Evolutionary conservation across 1,140 invertebrate genomes (phyloP).

Genomic region (Bombus pascuorum): DNA sequence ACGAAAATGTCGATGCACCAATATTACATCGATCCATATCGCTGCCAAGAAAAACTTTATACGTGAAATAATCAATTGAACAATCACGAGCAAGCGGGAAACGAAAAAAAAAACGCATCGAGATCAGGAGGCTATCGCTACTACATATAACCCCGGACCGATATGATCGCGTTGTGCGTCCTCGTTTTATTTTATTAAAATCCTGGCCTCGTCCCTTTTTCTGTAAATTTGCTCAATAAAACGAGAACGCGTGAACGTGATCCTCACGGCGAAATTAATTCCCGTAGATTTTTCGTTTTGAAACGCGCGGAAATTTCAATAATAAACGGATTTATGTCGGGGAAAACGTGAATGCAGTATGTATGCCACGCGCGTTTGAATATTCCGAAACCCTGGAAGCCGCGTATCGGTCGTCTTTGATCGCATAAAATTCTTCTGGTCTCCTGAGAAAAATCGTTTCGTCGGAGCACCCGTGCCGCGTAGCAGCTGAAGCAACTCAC

Average conservation of each 20-base stretch:
- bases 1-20: not conserved
- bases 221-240: constrained; percentile 17
- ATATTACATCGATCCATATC: not conserved
- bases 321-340: not conserved
- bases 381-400: not conserved
- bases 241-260: constrained; percentile 1
- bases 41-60: not conserved
- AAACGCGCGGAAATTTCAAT: not conserved
- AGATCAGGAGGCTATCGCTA: not conserved
- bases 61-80: not conserved
- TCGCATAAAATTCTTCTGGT: constrained; percentile 26
- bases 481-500: constrained; percentile 26
- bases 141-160: not conserved
- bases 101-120: not conserved
- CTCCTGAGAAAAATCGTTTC: constrained; percentile 51
- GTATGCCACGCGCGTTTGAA: constrained; percentile 23
- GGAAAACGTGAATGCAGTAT: not conserved
- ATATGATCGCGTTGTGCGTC: not conserved
- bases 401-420: constrained; percentile 34
- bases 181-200: constrained; percentile 3
- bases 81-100: not conserved
- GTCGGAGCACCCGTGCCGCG: not conserved
- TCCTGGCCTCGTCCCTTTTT: no score
- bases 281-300: not conserved
- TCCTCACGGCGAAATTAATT: constrained; percentile 26